These are phyloP conservation scores for Cladopsammia gracilis DNA, from an alignment of 64 coral and sea anemone species.

Conservation along the genomic window DNA sequence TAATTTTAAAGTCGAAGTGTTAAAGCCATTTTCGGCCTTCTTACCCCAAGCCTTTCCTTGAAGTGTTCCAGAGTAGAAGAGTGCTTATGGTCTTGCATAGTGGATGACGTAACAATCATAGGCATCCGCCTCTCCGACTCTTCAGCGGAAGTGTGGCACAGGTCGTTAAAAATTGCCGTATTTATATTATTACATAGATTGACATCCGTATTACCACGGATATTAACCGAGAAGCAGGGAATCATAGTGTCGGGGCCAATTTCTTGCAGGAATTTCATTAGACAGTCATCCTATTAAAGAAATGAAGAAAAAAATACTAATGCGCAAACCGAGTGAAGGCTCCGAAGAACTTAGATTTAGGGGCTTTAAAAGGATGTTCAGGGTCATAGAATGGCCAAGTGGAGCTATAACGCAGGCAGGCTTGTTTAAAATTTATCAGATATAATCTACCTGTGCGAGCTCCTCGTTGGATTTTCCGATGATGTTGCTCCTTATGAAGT, in stretches of 20 bases:
- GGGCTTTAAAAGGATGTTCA: no score
- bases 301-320: neutral
- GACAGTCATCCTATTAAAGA: slow-evolving; percentile 23
- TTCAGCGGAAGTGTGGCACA: slow-evolving; percentile 25
- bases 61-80: slow-evolving; percentile 51
- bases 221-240: slow-evolving; percentile 71
- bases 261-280: slow-evolving; percentile 63
- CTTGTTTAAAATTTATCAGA: no score
- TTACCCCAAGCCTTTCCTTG: slow-evolving; percentile 78
- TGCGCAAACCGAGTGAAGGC: no score
- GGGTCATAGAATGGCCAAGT: no score
- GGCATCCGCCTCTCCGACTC: slow-evolving; percentile 41
- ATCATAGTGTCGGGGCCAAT: slow-evolving; percentile 82
- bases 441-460: slow-evolving; percentile 16
- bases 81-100: slow-evolving; percentile 16
- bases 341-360: no score
- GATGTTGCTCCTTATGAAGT: slow-evolving; percentile 58
- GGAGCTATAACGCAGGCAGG: no score
- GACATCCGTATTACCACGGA: slow-evolving; percentile 54
- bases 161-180: slow-evolving; percentile 42
- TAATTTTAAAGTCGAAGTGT: no score
- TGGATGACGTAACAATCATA: slow-evolving; percentile 80
- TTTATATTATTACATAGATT: slow-evolving; percentile 24
- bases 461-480: slow-evolving; percentile 73
- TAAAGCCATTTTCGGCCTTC: neutral